Conservation (phyloP, 1,140 invertebrate genomes). For the Apis mellifera region DNA sequence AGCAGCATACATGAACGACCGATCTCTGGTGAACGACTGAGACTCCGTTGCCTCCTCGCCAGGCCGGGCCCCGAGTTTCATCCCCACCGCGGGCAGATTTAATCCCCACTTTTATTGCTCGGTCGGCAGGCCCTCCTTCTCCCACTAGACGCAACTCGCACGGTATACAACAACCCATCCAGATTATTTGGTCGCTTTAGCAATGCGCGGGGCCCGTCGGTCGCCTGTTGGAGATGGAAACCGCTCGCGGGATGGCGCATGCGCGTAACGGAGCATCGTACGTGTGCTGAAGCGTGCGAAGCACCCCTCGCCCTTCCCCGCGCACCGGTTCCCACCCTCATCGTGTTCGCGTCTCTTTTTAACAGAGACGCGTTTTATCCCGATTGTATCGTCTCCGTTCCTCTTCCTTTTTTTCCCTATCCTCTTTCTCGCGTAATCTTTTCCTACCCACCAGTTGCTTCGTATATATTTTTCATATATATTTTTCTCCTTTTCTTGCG, state of each 20-base stretch:
- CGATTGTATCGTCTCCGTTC: conserved; percentile 6
- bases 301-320: background rate
- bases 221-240: conserved; percentile 47
- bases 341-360: conserved; percentile 18
- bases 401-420: background rate
- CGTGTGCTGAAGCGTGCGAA: conserved; percentile 41
- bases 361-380: conserved; percentile 35
- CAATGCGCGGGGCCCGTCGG: conserved; percentile 15
- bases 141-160: conserved; percentile 9
- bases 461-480: conserved; percentile 3
- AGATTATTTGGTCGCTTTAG: conserved; percentile 51
- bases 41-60: conserved; percentile 68
- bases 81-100: background rate
- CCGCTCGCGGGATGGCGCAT: conserved; percentile 49
- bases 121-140: conserved; percentile 36
- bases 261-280: conserved; percentile 63
- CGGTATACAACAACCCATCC: conserved; percentile 44
- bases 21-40: conserved; percentile 77
- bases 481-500: background rate
- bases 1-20: conserved; percentile 39
- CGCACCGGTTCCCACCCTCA: conserved; percentile 34
- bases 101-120: conserved; percentile 10
- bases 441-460: background rate
- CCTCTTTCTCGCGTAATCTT: background rate
- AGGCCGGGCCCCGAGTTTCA: conserved; percentile 70